Conservation (phyloP, 2,113 vertebrate genomes). For the Tetrax tetrax region DNA sequence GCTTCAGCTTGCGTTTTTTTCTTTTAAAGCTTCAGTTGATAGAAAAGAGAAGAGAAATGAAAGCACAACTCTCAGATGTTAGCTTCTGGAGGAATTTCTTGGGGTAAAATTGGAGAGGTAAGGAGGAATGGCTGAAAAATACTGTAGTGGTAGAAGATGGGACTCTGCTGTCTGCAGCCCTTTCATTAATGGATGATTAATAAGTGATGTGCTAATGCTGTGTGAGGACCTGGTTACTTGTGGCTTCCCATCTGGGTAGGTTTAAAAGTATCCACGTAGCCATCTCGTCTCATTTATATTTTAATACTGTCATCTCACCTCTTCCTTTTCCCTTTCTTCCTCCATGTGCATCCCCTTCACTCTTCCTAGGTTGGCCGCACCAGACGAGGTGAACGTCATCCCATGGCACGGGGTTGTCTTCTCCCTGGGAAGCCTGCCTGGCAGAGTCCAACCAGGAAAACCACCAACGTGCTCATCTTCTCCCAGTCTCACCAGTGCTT, state of each 20-base stretch:
- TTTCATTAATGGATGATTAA: conserved; percentile 29
- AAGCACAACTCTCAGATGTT: background rate
- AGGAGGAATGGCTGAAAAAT: background rate
- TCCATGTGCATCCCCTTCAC: background rate
- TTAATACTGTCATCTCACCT: background rate
- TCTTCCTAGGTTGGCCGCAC: background rate
- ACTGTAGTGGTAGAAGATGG: background rate
- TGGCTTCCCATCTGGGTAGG: background rate
- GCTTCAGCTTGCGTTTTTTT: background rate
- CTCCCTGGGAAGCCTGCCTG: background rate
- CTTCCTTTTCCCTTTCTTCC: background rate
- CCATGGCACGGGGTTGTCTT: fast-evolving
- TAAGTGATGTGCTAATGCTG: conserved; percentile 39
- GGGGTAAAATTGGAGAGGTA: background rate
- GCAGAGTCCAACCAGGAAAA: background rate
- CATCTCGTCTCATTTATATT: background rate
- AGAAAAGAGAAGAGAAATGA: background rate
- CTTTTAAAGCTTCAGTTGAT: background rate
- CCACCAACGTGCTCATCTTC: background rate
- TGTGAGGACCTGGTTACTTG: background rate
- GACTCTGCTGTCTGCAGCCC: background rate
- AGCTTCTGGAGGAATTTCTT: background rate
- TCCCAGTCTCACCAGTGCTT: background rate
- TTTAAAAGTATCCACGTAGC: background rate
- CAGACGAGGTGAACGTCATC: background rate